A percentile compares a stretch with the other conserved stretches of the same genome.
Conservation (phyloP, 2,113 vertebrate species). For the Grantiella picta region DNA sequence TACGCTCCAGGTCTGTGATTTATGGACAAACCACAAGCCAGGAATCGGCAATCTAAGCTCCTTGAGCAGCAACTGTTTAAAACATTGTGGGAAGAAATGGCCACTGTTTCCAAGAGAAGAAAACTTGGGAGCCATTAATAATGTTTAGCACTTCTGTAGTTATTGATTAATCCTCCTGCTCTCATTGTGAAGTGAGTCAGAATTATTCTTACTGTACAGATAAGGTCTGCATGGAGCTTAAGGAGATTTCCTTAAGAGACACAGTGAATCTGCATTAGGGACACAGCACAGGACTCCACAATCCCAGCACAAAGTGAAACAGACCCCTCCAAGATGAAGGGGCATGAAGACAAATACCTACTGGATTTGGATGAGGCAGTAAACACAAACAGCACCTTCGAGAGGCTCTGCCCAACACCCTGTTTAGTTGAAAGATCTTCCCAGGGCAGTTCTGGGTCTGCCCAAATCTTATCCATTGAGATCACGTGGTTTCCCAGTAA, state of each 20-base stretch:
- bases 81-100: slow-evolving; percentile 51
- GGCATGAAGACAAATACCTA: not conserved
- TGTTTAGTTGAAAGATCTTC: not conserved
- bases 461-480: not conserved
- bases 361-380: not conserved
- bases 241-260: not conserved
- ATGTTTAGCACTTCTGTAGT: not conserved
- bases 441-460: not conserved
- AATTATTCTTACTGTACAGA: not conserved
- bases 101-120: slow-evolving; percentile 50
- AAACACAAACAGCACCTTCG: not conserved
- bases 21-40: slow-evolving; percentile 47
- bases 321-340: not conserved
- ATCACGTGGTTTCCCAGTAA: not conserved
- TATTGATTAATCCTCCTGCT: slow-evolving; percentile 3
- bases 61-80: slow-evolving; percentile 60
- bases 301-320: not conserved
- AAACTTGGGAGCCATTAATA: slow-evolving; percentile 50
- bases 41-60: slow-evolving; percentile 61
- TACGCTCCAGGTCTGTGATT: slow-evolving; percentile 52
- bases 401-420: not conserved
- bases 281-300: not conserved
- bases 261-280: not conserved
- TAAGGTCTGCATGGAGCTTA: not conserved
- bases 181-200: not conserved